phyloP scores from a whole-genome alignment of 2,113 vertebrate genomes.

The Tonatia bakeri region DNA sequence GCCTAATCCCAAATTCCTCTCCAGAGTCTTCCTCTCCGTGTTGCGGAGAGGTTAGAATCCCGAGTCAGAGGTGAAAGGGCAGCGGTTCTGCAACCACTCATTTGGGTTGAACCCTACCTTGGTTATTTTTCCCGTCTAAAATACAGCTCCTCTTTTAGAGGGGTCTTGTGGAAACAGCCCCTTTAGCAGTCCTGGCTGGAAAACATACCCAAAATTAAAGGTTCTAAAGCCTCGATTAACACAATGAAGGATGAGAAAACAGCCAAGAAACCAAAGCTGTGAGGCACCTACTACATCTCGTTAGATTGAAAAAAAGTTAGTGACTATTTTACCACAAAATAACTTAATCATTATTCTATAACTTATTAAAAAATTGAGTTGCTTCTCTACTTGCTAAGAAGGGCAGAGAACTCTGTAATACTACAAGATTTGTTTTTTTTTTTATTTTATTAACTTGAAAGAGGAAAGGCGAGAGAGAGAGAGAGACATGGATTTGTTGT shows the following conservation, averaged over 20 bases:
- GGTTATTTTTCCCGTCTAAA: background rate
- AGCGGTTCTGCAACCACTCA: background rate
- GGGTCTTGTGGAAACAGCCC: background rate
- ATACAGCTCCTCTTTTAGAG: background rate
- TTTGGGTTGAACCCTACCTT: background rate
- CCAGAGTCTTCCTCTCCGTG: rapidly evolving
- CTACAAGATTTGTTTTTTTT: background rate
- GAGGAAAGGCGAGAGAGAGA: no score
- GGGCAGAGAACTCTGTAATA: background rate
- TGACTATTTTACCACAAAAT: conserved; percentile 1
- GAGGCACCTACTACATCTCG: background rate
- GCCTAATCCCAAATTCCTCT: rapidly evolving
- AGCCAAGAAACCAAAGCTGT: background rate
- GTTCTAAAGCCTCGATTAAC: background rate
- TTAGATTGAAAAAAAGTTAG: background rate
- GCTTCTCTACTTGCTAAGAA: background rate
- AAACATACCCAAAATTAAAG: background rate
- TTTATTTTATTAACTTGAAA: no score
- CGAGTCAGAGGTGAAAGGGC: background rate
- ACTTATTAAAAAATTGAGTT: background rate
- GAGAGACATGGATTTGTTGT: no score
- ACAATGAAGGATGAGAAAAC: background rate
- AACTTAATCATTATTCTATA: background rate
- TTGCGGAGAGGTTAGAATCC: background rate
- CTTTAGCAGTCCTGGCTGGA: background rate